These are phyloP conservation scores for Laspeyria flexula DNA, from an alignment of 2,888 invertebrate genomes.

Conservation along the genomic window DNA sequence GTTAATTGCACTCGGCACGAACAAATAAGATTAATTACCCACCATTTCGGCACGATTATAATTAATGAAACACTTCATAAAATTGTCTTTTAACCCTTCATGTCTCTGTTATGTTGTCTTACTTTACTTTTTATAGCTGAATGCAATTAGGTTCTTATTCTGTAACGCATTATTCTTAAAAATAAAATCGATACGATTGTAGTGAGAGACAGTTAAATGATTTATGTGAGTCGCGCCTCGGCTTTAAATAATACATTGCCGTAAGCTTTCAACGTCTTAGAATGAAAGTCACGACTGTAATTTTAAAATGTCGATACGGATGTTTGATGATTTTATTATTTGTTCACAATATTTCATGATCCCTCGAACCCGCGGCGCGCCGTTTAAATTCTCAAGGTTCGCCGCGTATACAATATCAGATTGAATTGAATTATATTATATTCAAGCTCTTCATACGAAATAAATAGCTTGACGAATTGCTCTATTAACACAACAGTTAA, in stretches of 20 bases:
- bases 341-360: conserved; percentile 46
- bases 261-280: conserved; percentile 80
- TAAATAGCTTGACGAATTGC: conserved; percentile 2
- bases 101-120: conserved; percentile 20
- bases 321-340: conserved; percentile 74
- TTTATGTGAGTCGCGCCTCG: conserved; percentile 77
- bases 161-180: conserved; percentile 65
- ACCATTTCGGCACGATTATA: conserved; percentile 56
- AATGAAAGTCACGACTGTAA: conserved; percentile 84
- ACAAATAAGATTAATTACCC: conserved; percentile 74
- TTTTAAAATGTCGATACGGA: conserved; percentile 79
- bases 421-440: conserved; percentile 17
- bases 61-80: conserved; percentile 58
- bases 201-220: conserved; percentile 73
- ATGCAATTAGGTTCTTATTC: conserved; percentile 74
- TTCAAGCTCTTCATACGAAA: conserved; percentile 16
- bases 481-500: conserved; percentile 7
- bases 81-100: conserved; percentile 42
- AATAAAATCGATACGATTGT: conserved; percentile 76
- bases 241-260: conserved; percentile 82
- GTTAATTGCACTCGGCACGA: conserved; percentile 65
- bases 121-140: conserved; percentile 36
- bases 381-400: conserved; percentile 34
- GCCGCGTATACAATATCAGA: conserved; percentile 22
- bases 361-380: conserved; percentile 22